Evolutionary conservation across 2,888 invertebrate genomes (phyloP), one percentile per base, ranked within the genome.

Genomic region (Lepidocyrtoides sp.): DNA sequence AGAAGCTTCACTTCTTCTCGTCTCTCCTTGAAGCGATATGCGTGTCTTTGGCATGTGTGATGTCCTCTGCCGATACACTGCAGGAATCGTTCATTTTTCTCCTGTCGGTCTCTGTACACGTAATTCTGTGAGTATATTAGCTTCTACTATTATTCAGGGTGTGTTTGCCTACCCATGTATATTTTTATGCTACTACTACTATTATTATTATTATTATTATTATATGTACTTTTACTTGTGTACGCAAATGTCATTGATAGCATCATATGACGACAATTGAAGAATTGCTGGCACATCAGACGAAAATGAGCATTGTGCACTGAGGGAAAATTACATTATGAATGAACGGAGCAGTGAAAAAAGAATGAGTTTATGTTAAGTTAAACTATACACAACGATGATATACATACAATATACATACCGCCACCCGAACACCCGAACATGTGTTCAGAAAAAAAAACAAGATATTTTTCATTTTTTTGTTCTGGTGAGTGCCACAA

Each of bases 271-370:
- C 60, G 86, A 91, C 91, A 91, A 91, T 84, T 91, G 88, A 91
- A 75, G 88, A 88, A 88, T 87, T 83, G 87, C 87, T 66, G 44
- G 83, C 79, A 91, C 81, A 91, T 91, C 86, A 91, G 79, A 91
- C 57, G 84, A 91, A 87, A 85, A 86, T 91, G 91, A 90, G 90
- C 85, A 85, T 85, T 90, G 79, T 90, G 85, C 85, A 90, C 69
- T 85, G 84, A 72, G 84, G 88, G 92, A 92, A 92, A 92, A 92
- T 92, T 92, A 91, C 88, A 92, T 92, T 91, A 91, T 81, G 92
- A 90, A 79, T 75, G 86, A 82, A 88, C 41, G 63, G 29, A 79
- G 79, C 17, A 60, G 26, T 32, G 36, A 79, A 60, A 63, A 48
- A 57, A 57, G 32, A 83, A 89, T 83, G 84, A 69, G 77, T 51